Base-by-base conservation (phyloP, 2,113 vertebrate genomes). In the Octodon degus region DNA sequence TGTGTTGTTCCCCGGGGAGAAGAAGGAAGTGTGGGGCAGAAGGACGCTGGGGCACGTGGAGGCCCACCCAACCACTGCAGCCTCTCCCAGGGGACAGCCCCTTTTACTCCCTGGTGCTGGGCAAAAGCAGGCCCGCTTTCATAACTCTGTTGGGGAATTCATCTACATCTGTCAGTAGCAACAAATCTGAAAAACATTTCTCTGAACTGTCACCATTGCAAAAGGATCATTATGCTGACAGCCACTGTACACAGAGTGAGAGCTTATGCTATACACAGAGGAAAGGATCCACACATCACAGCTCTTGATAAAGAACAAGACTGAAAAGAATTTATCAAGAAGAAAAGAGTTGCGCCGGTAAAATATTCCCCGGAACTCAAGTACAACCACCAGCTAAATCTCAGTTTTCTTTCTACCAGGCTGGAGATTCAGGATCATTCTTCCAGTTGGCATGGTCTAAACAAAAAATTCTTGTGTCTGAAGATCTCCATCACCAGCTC, bases 161-260 rank as follows among this genome's bases (percentile, higher is more conserved):
- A 94, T 96, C 70, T 90, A 47, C 93, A 93, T 91, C 95, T 93
- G 47, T 96, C 92, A 92, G 91, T 88, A 89, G 85, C 55, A 92
- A 92, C 87, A 94, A 83, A 94, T 88, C 63, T 95, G 89, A 95
- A 95, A 97, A 97, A 92, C 50, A 93, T 96, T 97, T 96, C 63
- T 97, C 63, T 68, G 7, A 93, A 89, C 87, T 96, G 90, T 96
- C 93, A 97, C 77, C n/a, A 60, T 43, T 68, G 93, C 62, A 53
- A 94, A 95, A 93, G 85, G 81, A 90, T 92, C 94, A 93, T 96
- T 95, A 90, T 30, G 67, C 85, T 94, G 93, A 90, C 96, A 94
- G 76, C 70, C 55, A 63, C 90, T 1, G 0, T 7, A 83, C 22
- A n/a, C 50, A 12, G 24, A 67, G 65, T 1, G 0, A 87, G 70